These are phyloP conservation scores for Lomographa bimaculata DNA, from an alignment of 2,888 invertebrate genomes.

Conservation along the genomic window DNA sequence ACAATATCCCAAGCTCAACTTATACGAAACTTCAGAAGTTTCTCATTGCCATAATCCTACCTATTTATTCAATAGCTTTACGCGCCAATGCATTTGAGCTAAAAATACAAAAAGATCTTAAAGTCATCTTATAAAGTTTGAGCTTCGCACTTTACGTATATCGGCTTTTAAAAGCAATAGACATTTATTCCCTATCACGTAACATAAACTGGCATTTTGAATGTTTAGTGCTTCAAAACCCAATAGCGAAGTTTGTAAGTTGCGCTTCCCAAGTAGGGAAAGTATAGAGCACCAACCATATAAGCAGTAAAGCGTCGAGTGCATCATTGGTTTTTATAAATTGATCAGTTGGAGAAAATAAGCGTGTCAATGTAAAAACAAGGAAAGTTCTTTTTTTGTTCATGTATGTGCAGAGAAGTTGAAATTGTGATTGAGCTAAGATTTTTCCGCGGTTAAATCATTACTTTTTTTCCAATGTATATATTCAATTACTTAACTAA, in stretches of 20 bases:
- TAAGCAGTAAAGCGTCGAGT: no score
- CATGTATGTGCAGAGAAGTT: no score
- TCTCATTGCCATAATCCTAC: slow-evolving; percentile 13
- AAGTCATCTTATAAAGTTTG: slow-evolving; percentile 27
- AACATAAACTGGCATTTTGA: slow-evolving; percentile 41
- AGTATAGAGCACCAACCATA: slow-evolving; percentile 51
- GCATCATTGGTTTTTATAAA: no score
- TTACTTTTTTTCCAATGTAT: no score
- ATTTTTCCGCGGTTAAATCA: no score
- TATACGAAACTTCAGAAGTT: slow-evolving; percentile 13
- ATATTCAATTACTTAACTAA: no score
- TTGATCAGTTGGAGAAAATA: no score
- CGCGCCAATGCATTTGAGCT: slow-evolving; percentile 22
- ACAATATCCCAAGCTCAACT: no score
- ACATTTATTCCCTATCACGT: slow-evolving; percentile 35
- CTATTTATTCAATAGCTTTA: slow-evolving; percentile 24
- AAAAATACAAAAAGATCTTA: slow-evolving; percentile 23
- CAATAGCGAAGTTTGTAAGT: slow-evolving; percentile 49
- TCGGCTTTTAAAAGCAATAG: slow-evolving; percentile 40
- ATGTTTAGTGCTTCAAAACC: slow-evolving; percentile 41
- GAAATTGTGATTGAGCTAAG: no score
- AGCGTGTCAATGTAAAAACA: no score
- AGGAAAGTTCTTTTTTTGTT: no score
- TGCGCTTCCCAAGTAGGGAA: slow-evolving; percentile 46
- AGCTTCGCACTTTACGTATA: slow-evolving; percentile 24